Evolutionary conservation across 2,888 invertebrate genomes (phyloP), one percentile per base, ranked within the genome.

Genomic region (Mythimna loreyi): DNA sequence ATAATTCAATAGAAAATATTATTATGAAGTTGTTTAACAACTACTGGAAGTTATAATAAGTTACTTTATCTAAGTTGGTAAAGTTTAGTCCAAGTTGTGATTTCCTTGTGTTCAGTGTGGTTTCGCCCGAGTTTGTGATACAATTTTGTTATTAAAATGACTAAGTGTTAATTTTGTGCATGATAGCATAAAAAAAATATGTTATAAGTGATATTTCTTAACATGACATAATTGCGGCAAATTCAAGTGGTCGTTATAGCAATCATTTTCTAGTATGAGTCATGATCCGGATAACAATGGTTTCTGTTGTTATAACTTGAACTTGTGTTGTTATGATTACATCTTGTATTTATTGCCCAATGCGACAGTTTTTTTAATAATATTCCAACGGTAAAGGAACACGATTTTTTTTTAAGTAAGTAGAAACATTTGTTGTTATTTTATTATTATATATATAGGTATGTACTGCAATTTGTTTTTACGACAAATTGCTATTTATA

Each of bases 151-250:
- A 68, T 36, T 0, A 40, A 23, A 36, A 56, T 53, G 30, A 59
- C 33, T 50, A 47, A 61, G 81, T 81, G 74, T 23, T 73, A 16
- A 25, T 57, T n/a, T 49, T 63, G 61, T 75, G 80, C 66, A 64
- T 66, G 55, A 56, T 67, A 60, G 45, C 65, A 30, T 69, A 59
- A 63, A 66, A 59, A 63, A 66, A 33, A 40, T 71, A 57, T 3
- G 59, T 57, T 53, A 60, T 45, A 52, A 58, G 72, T 75, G 72
- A 68, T 85, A 79, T 79, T 69, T 60, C 55, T 60, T 55, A 72
- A 66, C 61, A 76, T 80, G 81, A 80, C 75, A 77, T 83, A 84
- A 84, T 81, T 85, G 91, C 91, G 90, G 89, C 82, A 91, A 91
- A 88, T 90, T 90, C 82, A 87, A 90, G 84, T 85, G 85, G 60